These are phyloP conservation scores for Gymnarchus niloticus DNA, from an alignment of 2,113 vertebrate genomes.

Conservation along the genomic window DNA sequence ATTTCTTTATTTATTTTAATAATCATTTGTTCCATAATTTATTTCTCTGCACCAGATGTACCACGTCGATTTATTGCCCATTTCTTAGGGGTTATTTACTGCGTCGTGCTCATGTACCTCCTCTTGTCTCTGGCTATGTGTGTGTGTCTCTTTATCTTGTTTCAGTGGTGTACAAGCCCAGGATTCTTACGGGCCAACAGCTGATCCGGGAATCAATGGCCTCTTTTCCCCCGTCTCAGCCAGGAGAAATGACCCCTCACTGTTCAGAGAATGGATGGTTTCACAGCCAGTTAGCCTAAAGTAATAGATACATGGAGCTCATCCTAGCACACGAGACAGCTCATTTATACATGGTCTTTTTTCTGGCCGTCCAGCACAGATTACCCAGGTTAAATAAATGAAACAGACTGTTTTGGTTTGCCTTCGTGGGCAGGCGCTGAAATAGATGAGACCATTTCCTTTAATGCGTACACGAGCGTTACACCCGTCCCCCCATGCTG, in stretches of 20 bases:
- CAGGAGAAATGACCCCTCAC: conserved; percentile 61
- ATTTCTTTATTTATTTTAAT: conserved; percentile 20
- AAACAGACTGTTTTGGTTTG: conserved; percentile 64
- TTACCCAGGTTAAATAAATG: conserved; percentile 70
- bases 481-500: conserved; percentile 69
- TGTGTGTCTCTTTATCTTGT: conserved; percentile 36
- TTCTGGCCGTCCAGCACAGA: conserved; percentile 54
- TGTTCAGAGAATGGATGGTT: conserved; percentile 69
- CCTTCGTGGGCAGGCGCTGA: conserved; percentile 65
- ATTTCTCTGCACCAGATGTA: conserved; percentile 46
- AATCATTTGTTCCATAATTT: conserved; percentile 67
- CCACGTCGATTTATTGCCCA: conserved; percentile 60
- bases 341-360: conserved; percentile 61
- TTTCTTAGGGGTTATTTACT: conserved; percentile 60
- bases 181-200: conserved; percentile 54
- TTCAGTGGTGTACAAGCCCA: conserved; percentile 47
- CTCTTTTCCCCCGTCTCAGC: conserved; percentile 56
- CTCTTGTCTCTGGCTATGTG: conserved; percentile 36
- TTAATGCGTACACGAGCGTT: conserved; percentile 72
- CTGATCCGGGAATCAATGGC: conserved; percentile 59
- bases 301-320: conserved; percentile 75
- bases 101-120: conserved; percentile 48
- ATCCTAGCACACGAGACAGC: conserved; percentile 70
- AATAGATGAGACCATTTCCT: conserved; percentile 72
- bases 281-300: conserved; percentile 76